Evolutionary conservation across 1,140 invertebrate species (phyloP), one percentile per base, ranked within the genome.

Genomic region (Drosophila biarmipes): DNA sequence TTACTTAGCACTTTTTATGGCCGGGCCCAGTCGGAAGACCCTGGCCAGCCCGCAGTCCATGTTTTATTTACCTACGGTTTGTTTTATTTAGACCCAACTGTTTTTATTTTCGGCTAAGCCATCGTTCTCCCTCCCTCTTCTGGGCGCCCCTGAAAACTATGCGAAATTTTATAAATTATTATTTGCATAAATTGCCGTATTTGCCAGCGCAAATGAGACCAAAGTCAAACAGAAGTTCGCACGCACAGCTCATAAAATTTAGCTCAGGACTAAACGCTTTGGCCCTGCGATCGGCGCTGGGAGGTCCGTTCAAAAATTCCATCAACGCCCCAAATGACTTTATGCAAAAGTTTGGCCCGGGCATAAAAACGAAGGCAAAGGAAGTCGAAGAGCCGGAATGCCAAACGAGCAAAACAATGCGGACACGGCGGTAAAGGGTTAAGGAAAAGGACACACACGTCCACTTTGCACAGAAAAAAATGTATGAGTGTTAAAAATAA

Each of bases 1-100:
- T 89, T 89, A 89, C 84, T 89, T 89, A 89, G 84, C 84, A 89
- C 84, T 89, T 89, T 86, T 86, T 86, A 86, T 86, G 82, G 74
- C 58, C 79, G 37, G 34, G 29, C 29, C 53, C 56, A 59, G 49
- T 31, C 63, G 35, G 31, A 54, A 17, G 19, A 24, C 34, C 58
- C 29, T 52, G 59, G 48, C 46, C 68, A 64, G 59, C 58, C 61
- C 52, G 46, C 74, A 49, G 46, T 29, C 63, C 63, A 67, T 75
- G 75, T 61, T 89, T 89, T 89, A 89, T 89, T 89, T 89, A 89
- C 80, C 58, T 62, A 77, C 56, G 67, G 58, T 82, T 78, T 87
- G 46, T 67, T 64, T 69, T 86, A 61, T 67, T 78, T 71, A 46
- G 53, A 14, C 45, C 54, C 27, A 77, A 48, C 68, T 57, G 57